phyloP scores from a whole-genome alignment of 37 sponge, comb jelly and placozoan species.

The Halichondria panicea region DNA sequence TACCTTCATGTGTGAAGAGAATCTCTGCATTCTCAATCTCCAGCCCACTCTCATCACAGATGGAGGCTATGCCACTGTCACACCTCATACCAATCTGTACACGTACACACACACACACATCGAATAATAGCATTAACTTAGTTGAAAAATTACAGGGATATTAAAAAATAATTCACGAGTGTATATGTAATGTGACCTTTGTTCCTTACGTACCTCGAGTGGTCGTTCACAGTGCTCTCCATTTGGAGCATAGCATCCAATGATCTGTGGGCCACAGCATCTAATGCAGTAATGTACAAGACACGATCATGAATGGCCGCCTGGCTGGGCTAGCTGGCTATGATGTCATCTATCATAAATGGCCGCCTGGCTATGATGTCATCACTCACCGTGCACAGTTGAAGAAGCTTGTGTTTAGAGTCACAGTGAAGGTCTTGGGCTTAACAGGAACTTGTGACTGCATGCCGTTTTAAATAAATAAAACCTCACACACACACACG shows the following conservation, averaged over 20 bases:
- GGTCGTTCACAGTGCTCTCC: slow-evolving; percentile 92
- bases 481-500: too few species aligned
- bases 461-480: too few species aligned
- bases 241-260: slow-evolving; percentile 89
- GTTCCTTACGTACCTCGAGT: slow-evolving; percentile 64
- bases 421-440: slow-evolving; percentile 57
- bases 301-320: neutral
- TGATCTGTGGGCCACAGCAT: slow-evolving; percentile 79
- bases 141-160: too few species aligned
- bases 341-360: too few species aligned
- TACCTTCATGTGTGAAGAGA: slow-evolving; percentile 80
- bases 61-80: slow-evolving; percentile 71
- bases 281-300: slow-evolving; percentile 9
- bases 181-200: neutral
- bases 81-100: slow-evolving; percentile 71
- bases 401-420: slow-evolving; percentile 64
- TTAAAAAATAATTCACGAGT: too few species aligned
- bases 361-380: neutral
- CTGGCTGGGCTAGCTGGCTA: too few species aligned
- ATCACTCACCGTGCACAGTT: slow-evolving; percentile 68
- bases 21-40: slow-evolving; percentile 83
- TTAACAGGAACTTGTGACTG: slow-evolving; percentile 59
- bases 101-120: too few species aligned
- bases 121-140: too few species aligned
- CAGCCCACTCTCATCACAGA: slow-evolving; percentile 62